Evolutionary conservation across 2,113 vertebrate genomes (phyloP).

Genomic region (Centrocercus urophasianus): DNA sequence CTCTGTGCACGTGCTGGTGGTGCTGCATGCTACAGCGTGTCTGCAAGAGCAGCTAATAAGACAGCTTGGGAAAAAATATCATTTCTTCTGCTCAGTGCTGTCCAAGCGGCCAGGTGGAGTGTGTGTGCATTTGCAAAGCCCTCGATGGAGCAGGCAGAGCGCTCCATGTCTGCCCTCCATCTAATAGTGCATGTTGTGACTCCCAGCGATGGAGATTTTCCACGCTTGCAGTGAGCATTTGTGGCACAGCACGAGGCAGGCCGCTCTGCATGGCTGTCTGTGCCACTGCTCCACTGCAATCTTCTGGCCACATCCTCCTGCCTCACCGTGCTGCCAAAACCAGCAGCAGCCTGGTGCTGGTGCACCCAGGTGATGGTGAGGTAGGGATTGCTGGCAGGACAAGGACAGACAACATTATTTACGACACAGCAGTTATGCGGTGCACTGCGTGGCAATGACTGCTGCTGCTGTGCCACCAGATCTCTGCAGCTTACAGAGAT

Average conservation of each 20-base stretch:
- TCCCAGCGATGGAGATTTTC: neutral
- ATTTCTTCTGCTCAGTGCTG: neutral
- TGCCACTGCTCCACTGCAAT: neutral
- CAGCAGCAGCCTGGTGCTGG: neutral
- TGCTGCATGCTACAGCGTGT: neutral
- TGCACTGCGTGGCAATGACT: fast-evolving
- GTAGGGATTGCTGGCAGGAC: neutral
- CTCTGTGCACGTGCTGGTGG: neutral
- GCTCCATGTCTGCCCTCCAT: neutral
- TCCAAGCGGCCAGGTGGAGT: neutral
- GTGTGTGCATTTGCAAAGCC: neutral
- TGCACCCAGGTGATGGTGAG: neutral
- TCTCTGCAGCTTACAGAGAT: neutral
- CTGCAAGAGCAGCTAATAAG: slow-evolving; percentile 17
- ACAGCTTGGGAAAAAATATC: neutral
- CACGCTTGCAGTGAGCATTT: neutral
- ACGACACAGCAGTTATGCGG: neutral
- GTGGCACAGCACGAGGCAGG: neutral
- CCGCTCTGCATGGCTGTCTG: neutral
- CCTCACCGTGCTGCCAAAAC: neutral
- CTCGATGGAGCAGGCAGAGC: neutral
- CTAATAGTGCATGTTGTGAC: neutral
- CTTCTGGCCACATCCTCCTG: neutral
- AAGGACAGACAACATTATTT: neutral
- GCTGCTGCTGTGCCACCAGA: neutral